Evolutionary conservation across 2,888 invertebrate genomes (phyloP), one percentile per base, ranked within the genome.

Genomic region (Augochlorella aurata): DNA sequence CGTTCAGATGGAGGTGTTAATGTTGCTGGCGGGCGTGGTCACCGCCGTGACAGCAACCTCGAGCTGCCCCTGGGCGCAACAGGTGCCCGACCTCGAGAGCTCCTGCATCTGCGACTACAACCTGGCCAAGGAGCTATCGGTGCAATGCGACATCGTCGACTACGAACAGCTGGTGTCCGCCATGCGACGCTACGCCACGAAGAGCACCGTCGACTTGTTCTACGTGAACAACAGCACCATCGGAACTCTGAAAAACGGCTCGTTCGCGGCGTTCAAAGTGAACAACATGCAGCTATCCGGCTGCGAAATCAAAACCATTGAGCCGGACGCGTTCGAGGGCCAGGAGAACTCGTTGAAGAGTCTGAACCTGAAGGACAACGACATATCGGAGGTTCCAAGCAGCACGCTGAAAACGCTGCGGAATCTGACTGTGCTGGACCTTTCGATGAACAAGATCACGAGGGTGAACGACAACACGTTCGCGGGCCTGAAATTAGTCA

Each of bases 61-160:
- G 38, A 97, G 97, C 91, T 98, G 98, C 94, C 98, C 98, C 0
- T 98, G 98, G 98, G 87, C 90, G 24, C 95, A 95, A 80, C 96
- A 96, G 83, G 95, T 96, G 44, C 95, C 95, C 69, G 96, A 96
- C 81, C 95, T 98, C 82, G 97, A 97, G 91, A 95, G 97, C 70
- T 96, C 97, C 67, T 98, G 98, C 93, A 95, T 98, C 81, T 98
- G 98, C 94, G 97, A 98, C 83, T 96, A 97, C 93, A 98, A 98
- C 93, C 95, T 97, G 83, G 97, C 97, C 65, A 95, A 96, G 89
- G 97, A 98, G 93, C 94, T 98, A 18, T 97, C 97, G 50, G 97
- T 98, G 85, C 98, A 98, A 94, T 98, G 98, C 94, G 97, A 98
- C 94, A 97, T 97, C 95, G 97, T 98, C 80, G 96, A 97, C 91